Evolutionary conservation across 2,888 invertebrate species (phyloP).

Genomic region (Calliphora vomitoria): DNA sequence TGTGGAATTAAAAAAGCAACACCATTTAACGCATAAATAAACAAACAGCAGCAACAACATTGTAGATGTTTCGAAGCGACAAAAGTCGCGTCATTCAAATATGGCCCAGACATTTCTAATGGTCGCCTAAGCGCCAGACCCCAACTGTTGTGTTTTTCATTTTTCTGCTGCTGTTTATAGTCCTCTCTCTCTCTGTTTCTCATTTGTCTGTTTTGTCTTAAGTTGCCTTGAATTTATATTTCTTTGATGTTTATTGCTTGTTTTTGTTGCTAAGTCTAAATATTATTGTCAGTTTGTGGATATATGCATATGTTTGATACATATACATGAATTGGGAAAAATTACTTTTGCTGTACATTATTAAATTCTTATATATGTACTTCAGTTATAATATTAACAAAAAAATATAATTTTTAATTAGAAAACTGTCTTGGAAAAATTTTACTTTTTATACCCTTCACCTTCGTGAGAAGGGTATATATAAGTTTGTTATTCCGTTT

Average conservation of each 20-base stretch:
- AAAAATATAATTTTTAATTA: too few species aligned
- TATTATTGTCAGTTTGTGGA: background rate
- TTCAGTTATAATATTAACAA: too few species aligned
- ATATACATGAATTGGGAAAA: too few species aligned
- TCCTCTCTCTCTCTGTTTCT: background rate
- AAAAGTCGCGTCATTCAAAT: slow-evolving; percentile 59
- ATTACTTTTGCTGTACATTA: too few species aligned
- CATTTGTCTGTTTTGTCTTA: too few species aligned
- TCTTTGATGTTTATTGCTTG: background rate
- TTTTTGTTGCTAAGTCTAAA: background rate
- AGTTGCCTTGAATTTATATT: slow-evolving; percentile 8
- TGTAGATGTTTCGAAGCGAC: slow-evolving; percentile 13
- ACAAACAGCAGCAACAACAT: background rate
- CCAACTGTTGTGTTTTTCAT: slow-evolving; percentile 46
- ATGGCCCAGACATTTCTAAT: slow-evolving; percentile 62
- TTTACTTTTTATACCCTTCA: too few species aligned
- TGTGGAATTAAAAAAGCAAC: background rate
- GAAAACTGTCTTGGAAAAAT: too few species aligned
- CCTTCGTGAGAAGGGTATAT: too few species aligned
- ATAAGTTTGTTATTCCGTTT: too few species aligned
- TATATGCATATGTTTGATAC: too few species aligned
- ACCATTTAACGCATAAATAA: background rate
- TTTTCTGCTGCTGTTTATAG: slow-evolving; percentile 11
- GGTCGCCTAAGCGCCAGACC: slow-evolving; percentile 57
- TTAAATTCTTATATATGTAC: too few species aligned